Evolutionary conservation across 2,888 invertebrate genomes (phyloP).

Genomic region (Epistrophe eligans): DNA sequence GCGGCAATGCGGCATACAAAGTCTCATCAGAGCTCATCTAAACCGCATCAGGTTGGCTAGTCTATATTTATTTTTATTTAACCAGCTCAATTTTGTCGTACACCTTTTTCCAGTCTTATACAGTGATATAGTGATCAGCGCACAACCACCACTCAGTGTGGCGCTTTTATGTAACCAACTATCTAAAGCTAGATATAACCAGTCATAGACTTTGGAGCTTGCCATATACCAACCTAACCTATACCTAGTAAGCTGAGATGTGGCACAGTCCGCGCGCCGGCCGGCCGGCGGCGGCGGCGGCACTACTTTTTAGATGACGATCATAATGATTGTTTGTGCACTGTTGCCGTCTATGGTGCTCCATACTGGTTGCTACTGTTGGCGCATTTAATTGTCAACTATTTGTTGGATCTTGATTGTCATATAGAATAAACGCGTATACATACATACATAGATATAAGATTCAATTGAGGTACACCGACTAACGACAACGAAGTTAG

Average conservation of each 20-base stretch:
- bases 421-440: conserved; percentile 24
- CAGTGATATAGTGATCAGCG: conserved; percentile 55
- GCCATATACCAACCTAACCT: too few relatives aligned
- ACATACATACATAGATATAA: conserved; percentile 7
- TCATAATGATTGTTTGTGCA: conserved; percentile 34
- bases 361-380: conserved; percentile 27
- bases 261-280: too few relatives aligned
- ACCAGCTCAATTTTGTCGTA: conserved; percentile 61
- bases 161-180: conserved; percentile 69
- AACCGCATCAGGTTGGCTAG: not conserved
- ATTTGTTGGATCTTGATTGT: conserved; percentile 63
- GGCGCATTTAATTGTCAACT: conserved; percentile 73
- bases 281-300: not conserved
- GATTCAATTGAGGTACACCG: conserved; percentile 67
- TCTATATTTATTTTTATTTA: conserved; percentile 66
- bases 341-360: conserved; percentile 17
- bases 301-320: conserved; percentile 42
- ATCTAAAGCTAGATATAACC: not conserved
- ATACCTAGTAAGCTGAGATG: not conserved
- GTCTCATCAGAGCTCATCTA: not conserved
- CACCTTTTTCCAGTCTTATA: conserved; percentile 53
- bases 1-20: conserved; percentile 9
- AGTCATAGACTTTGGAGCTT: conserved; percentile 10
- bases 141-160: conserved; percentile 21
- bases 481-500: not conserved